Base-by-base conservation (phyloP, 2,797 vertebrate species). In the Sebastes paucispinis region DNA sequence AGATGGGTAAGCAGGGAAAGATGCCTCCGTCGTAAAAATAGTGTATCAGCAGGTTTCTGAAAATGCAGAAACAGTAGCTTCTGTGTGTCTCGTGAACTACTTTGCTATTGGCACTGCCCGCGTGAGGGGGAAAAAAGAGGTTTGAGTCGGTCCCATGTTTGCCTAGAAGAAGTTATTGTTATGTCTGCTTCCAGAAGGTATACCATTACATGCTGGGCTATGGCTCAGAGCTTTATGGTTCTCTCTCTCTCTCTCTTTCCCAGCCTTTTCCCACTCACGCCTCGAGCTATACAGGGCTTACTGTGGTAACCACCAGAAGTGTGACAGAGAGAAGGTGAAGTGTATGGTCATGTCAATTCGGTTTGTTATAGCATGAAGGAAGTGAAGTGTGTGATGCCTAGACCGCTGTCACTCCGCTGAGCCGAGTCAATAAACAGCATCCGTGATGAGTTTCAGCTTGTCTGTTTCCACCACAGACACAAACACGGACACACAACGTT, bases 111-210 rank as follows among this genome's bases (percentile, higher is more conserved):
- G 89, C 81, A 87, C 75, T 88, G 70, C 82, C 81, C 66, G 13
- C 68, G 52, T 2, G 65, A 82, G 75, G 75, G 32, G 73, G 43
- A 52, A 84, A 2, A 79, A 73, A 68, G 71, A 71, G 59, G 31
- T 81, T 83, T 82, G 81, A 89, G 86, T 88, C 43, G 6, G 79
- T 87, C 88, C 89, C 70, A 78, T 74, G 89, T 90, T 89, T 84
- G 75, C 86, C 85, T 90, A 64, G 86, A 86, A 88, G 81, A 90
- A 80, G 88, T 94, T 88, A 93, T 95, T 96, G 94, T 96, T 96
- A 94, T 92, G 92, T 94, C 95, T 95, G 6, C 50, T 80, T 85
- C 84, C 85, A 85, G 43, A 86, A 93, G 92, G 93, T 94, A 78
- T 92, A 91, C 77, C 58, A 89, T 92, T 92, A 90, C 91, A 67